phyloP scores from a whole-genome alignment of 2,113 vertebrate genomes.

The Dicentrarchus labrax region DNA sequence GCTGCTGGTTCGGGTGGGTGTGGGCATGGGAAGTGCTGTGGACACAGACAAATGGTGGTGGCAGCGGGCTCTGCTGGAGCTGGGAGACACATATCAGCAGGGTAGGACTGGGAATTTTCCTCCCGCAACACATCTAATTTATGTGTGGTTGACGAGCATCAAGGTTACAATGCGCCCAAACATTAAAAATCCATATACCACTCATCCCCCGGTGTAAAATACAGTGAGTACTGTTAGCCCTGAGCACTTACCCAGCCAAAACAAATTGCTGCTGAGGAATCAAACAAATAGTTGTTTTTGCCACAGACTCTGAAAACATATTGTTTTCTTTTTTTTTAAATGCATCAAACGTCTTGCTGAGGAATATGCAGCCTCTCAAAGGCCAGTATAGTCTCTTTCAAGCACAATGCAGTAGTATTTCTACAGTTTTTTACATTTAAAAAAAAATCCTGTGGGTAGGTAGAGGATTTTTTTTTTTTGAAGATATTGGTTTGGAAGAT shows the following conservation, averaged over 20 bases:
- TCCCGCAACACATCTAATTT: slow-evolving; percentile 60
- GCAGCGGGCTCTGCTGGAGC: slow-evolving; percentile 60
- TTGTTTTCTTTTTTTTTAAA: slow-evolving; percentile 58
- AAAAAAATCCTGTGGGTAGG: not conserved
- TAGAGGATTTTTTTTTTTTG: not conserved
- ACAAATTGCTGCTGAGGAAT: slow-evolving; percentile 61
- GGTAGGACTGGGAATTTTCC: slow-evolving; percentile 46
- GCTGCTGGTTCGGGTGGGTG: slow-evolving; percentile 71
- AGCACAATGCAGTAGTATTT: slow-evolving; percentile 19
- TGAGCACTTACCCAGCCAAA: slow-evolving; percentile 51
- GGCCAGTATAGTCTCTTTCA: not conserved
- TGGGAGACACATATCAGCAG: slow-evolving; percentile 57
- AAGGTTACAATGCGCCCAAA: slow-evolving; percentile 54
- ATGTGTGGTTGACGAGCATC: slow-evolving; percentile 56
- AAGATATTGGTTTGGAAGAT: not conserved
- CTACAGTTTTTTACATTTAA: not conserved
- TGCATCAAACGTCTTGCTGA: slow-evolving; percentile 40
- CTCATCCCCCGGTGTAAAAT: slow-evolving; percentile 39
- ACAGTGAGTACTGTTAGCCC: slow-evolving; percentile 36
- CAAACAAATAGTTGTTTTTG: slow-evolving; percentile 59
- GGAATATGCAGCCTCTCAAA: slow-evolving; percentile 26
- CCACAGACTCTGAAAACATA: slow-evolving; percentile 32
- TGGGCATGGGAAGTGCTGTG: slow-evolving; percentile 39
- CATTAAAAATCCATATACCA: slow-evolving; percentile 64
- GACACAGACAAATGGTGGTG: slow-evolving; percentile 75